Percentiles rank a stretch among this genome's conserved stretches.
Evolutionary conservation across 1,140 invertebrate genomes (phyloP).

Genomic region (Pseudoatta argentina): DNA sequence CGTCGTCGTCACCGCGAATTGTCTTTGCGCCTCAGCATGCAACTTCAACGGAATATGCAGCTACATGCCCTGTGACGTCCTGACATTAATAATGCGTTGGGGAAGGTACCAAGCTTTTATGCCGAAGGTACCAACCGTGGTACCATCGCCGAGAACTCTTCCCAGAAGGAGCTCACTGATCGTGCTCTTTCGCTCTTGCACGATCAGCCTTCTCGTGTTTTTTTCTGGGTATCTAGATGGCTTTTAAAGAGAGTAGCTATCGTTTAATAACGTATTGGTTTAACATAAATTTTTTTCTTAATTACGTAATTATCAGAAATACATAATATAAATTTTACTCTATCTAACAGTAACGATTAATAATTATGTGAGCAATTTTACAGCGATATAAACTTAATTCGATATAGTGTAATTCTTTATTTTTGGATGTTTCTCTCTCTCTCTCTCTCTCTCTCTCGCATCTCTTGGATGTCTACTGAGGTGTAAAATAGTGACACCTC

Average conservation of each 20-base stretch:
- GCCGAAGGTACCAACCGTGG: slow-evolving; percentile 69
- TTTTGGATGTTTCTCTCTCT: background rate
- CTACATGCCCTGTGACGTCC: slow-evolving; percentile 75
- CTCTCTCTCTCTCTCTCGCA: background rate
- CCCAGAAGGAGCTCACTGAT: slow-evolving; percentile 66
- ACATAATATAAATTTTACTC: background rate
- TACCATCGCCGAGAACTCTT: slow-evolving; percentile 70
- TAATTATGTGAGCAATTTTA: background rate
- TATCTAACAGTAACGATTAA: background rate
- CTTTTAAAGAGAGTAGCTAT: slow-evolving; percentile 21
- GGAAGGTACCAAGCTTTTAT: slow-evolving; percentile 67
- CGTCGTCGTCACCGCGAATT: slow-evolving; percentile 64
- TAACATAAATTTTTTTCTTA: background rate
- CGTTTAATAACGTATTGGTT: background rate
- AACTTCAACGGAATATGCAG: slow-evolving; percentile 77
- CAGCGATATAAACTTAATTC: too few relatives aligned
- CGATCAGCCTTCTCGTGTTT: background rate
- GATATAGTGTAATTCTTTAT: background rate
- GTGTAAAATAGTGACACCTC: slow-evolving; percentile 14
- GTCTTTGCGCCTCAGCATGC: slow-evolving; percentile 80
- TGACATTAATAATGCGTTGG: slow-evolving; percentile 82
- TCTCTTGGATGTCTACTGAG: background rate
- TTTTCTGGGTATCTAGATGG: background rate
- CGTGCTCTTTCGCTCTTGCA: slow-evolving; percentile 39
- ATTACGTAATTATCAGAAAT: background rate